Conservation (phyloP, 2,113 vertebrate genomes). For the Noturus placidus region DNA sequence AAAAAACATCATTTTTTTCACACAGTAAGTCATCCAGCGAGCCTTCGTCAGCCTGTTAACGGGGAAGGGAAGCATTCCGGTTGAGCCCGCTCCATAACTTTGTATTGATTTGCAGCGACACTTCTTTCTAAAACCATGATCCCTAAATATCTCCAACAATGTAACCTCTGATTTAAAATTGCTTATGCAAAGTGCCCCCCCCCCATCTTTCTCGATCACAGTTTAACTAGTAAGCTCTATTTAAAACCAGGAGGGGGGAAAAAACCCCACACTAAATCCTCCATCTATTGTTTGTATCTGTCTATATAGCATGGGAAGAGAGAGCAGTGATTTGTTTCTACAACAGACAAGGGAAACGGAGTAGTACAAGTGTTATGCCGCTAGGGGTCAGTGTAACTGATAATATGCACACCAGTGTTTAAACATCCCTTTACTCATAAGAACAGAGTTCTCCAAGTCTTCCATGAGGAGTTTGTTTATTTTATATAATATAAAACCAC, state of each 20-base stretch:
- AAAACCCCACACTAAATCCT: background rate
- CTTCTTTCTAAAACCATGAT: background rate
- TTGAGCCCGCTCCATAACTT: background rate
- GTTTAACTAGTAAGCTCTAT: background rate
- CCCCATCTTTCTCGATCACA: background rate
- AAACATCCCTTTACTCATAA: no score
- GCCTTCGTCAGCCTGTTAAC: background rate
- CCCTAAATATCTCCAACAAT: background rate
- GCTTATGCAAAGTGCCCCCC: no score
- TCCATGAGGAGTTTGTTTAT: background rate
- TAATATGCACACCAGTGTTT: no score
- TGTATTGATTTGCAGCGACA: background rate
- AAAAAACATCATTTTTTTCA: background rate
- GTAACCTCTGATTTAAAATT: no score
- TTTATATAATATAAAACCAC: background rate
- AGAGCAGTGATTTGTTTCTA: background rate
- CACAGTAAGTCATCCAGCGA: background rate
- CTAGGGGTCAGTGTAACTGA: background rate
- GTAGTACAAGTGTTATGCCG: background rate
- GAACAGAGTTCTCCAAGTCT: background rate
- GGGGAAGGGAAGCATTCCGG: background rate
- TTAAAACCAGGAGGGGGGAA: background rate
- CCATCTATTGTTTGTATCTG: background rate
- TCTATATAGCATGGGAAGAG: background rate
- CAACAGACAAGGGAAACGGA: background rate